phyloP scores from a whole-genome alignment of 2,797 vertebrate genomes.

The Tangara arthus region DNA sequence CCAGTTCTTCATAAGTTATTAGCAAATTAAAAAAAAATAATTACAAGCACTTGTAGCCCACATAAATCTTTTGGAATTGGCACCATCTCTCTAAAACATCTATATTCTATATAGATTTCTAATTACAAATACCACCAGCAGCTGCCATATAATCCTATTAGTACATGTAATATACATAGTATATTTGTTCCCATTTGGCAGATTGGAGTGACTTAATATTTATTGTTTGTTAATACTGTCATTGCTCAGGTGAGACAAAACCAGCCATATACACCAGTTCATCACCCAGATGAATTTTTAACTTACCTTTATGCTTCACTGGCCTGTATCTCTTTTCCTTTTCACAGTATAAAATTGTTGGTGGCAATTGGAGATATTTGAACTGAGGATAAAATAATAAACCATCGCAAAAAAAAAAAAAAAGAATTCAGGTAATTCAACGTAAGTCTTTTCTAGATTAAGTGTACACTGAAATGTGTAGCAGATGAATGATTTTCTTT shows the following conservation, averaged over 20 bases:
- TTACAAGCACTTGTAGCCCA: constrained; percentile 84
- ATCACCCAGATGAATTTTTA: constrained; percentile 51
- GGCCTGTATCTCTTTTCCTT: constrained; percentile 53
- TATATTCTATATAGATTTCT: constrained; percentile 84
- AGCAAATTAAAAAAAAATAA: constrained; percentile 78
- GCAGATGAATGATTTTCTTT: constrained; percentile 14
- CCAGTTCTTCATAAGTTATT: constrained; percentile 72
- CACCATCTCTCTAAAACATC: constrained; percentile 84
- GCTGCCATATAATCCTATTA: constrained; percentile 82
- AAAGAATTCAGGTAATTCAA: constrained; percentile 38
- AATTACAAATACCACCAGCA: constrained; percentile 80
- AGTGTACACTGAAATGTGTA: constrained; percentile 39
- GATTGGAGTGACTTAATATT: constrained; percentile 71
- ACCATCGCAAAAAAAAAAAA: constrained; percentile 59
- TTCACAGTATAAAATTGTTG: constrained; percentile 74
- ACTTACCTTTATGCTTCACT: constrained; percentile 65
- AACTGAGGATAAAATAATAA: constrained; percentile 66
- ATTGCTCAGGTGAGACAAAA: constrained; percentile 58
- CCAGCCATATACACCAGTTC: constrained; percentile 51
- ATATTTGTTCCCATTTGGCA: constrained; percentile 81
- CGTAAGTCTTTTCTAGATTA: constrained; percentile 34
- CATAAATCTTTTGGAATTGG: constrained; percentile 83
- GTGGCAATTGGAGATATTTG: constrained; percentile 56
- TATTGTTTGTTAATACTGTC: constrained; percentile 65
- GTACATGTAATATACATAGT: constrained; percentile 82